Evolutionary conservation across 2,888 invertebrate genomes (phyloP), one percentile per base, ranked within the genome.

Genomic region (Lepetodrilus schrolli): DNA sequence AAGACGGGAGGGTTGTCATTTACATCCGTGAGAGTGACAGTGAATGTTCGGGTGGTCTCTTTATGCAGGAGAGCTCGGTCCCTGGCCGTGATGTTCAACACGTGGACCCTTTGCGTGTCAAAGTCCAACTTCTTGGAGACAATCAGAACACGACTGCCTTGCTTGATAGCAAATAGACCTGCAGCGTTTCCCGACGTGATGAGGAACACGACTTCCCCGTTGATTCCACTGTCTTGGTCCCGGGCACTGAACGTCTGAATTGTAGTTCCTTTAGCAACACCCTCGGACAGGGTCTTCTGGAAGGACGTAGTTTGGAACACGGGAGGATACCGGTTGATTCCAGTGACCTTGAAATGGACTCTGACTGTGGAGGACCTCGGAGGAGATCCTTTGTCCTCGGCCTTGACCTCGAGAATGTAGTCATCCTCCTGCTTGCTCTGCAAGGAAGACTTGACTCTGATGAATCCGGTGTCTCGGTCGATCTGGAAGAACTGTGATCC

Each of bases 211-310:
- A 98, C 92, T 92, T 96, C 94, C 4, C 97, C 97, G 89, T 98
- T 98, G 0, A 96, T 95, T 0, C 97, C 97, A 92, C 92, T 26
- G 87, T 98, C 98, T 75, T 93, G 93, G 89, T 98, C 98, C 0
- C 94, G 93, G 2, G 97, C 97, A 78, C 93, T 94, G 0, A 98
- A 94, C 0, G 95, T 95, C 2, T 82, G 91, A 80, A 98, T 96
- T 0, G 95, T 94, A 0, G 96, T 94, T 1, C 96, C 96, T 0
- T 96, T 91, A 0, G 95, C 95, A 87, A 96, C 96, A 90, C 96
- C 96, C 92, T 98, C 97, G 0, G 96, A 95, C 0, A 98, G 95
- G 76, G 96, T 95, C 0, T 96, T 96, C 92, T 96, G 95, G 89
- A 96, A 96, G 83, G 95, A 95, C 2, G 83, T 78, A 0, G 95